These are phyloP conservation scores for Trochalopteron elliotii DNA, from an alignment of 2,113 vertebrate genomes.

Conservation along the genomic window DNA sequence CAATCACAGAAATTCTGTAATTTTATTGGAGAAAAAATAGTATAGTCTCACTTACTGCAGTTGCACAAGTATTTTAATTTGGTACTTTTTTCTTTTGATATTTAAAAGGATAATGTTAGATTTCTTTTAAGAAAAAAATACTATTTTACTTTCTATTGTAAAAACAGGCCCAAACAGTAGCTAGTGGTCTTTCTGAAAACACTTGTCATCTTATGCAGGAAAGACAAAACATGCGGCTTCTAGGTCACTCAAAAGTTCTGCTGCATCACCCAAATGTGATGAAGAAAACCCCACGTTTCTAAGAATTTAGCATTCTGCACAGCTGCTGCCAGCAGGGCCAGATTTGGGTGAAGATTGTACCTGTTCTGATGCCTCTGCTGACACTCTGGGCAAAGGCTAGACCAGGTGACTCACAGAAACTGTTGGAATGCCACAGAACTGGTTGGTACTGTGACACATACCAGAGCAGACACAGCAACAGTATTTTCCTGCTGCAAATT, in stretches of 20 bases:
- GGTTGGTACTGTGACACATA: background rate
- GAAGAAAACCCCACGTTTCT: background rate
- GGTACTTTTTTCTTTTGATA: background rate
- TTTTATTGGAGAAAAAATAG: background rate
- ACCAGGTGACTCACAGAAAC: background rate
- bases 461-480: background rate
- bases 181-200: background rate
- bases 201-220: background rate
- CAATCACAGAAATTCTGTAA: background rate
- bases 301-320: background rate
- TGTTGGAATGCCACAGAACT: background rate
- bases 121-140: background rate
- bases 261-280: background rate
- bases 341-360: background rate
- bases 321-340: background rate
- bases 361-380: background rate
- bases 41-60: background rate
- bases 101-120: background rate
- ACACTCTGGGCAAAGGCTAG: background rate
- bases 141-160: background rate
- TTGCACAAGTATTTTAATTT: background rate
- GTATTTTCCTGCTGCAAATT: background rate
- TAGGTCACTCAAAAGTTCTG: background rate
- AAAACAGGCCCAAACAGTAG: background rate
- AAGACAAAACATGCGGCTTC: background rate